Conservation (phyloP, 30 jellyfish, hydroid and myxozoan species). For the Nemopilema nomurai region DNA sequence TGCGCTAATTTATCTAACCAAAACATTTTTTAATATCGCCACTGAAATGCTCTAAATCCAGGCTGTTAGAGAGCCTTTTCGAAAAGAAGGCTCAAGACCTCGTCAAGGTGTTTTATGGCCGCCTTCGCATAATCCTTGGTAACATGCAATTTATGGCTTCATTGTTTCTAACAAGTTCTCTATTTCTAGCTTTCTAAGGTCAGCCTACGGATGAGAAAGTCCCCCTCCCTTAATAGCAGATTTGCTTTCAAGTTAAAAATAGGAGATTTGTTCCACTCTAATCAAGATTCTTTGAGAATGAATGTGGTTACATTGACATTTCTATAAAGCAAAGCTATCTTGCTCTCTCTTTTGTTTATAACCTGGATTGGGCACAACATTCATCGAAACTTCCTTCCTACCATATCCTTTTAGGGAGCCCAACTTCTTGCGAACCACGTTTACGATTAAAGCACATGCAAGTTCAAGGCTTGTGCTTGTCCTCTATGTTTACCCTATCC, state of each 20-base stretch:
- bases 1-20: conserved; percentile 26
- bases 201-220: background rate
- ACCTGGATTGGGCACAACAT: too few species aligned
- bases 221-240: background rate
- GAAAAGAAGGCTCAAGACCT: background rate
- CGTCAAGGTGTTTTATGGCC: background rate
- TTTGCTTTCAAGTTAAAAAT: background rate
- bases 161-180: background rate
- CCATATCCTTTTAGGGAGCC: too few species aligned
- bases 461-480: too few species aligned
- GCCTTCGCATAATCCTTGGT: background rate
- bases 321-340: background rate
- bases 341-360: background rate
- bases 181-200: background rate
- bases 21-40: conserved; percentile 37
- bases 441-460: too few species aligned
- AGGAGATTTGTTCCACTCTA: background rate
- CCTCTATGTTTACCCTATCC: too few species aligned
- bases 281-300: background rate
- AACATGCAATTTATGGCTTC: background rate
- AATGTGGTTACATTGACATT: background rate
- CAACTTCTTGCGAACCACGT: too few species aligned
- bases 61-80: background rate
- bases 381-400: too few species aligned
- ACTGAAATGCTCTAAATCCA: background rate